Percentiles rank a stretch among this genome's conserved stretches.
These are phyloP conservation scores for Heliocidaris erythrogramma DNA, from an alignment of 35 echinoderm and acorn worm genomes.

Conservation along the genomic window DNA sequence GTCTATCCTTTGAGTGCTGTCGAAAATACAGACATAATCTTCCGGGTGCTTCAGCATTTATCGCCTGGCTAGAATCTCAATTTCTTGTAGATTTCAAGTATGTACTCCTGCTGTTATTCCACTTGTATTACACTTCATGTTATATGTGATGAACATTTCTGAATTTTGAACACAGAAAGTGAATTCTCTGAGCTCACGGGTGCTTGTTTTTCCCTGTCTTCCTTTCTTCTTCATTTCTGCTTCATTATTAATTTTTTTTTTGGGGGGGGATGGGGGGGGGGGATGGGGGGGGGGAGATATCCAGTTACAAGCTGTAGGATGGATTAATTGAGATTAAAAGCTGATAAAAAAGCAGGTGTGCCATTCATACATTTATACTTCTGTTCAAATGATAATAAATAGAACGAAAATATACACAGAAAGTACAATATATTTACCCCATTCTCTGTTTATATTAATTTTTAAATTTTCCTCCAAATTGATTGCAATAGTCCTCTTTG, in stretches of 20 bases:
- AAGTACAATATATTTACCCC: too few relatives aligned
- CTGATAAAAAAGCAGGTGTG: too few relatives aligned
- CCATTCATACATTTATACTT: too few relatives aligned
- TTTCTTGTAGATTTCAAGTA: neutral
- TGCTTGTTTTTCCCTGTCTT: neutral
- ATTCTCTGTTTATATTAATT: too few relatives aligned
- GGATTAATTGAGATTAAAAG: neutral
- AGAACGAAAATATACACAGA: too few relatives aligned
- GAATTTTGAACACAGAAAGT: neutral
- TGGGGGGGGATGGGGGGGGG: too few relatives aligned
- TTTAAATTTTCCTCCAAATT: too few relatives aligned
- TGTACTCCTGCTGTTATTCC: neutral
- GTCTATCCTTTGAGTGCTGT: neutral
- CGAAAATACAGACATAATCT: neutral
- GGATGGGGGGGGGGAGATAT: too few relatives aligned
- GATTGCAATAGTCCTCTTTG: too few relatives aligned
- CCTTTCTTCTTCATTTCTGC: too few relatives aligned
- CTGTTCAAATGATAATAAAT: too few relatives aligned
- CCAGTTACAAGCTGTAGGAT: neutral
- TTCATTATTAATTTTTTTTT: too few relatives aligned
- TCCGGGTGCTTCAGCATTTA: neutral
- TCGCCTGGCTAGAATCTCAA: neutral
- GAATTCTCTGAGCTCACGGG: neutral
- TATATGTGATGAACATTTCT: neutral
- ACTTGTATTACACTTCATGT: neutral